Evolutionary conservation across 1,140 invertebrate genomes (phyloP).

Genomic region (Chionoecetes opilio): DNA sequence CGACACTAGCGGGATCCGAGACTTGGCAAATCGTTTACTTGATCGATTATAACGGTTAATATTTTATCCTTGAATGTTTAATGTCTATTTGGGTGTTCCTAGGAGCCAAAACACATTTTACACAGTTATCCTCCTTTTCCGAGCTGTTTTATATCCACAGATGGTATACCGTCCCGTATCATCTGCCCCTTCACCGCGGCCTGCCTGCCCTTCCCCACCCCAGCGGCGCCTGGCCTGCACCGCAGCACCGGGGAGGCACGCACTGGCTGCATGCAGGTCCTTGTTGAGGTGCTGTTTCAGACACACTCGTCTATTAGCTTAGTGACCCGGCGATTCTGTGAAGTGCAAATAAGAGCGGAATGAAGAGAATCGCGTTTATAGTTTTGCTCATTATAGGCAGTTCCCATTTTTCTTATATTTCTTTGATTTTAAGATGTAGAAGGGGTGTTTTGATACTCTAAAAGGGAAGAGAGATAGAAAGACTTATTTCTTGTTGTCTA

Average conservation of each 20-base stretch:
- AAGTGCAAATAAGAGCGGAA: neutral
- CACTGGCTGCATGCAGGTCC: conserved; percentile 13
- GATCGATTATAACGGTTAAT: conserved; percentile 6
- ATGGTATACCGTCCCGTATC: neutral
- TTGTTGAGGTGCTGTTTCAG: conserved; percentile 19
- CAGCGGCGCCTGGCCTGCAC: neutral
- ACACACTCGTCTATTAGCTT: conserved; percentile 27
- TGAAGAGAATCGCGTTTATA: neutral
- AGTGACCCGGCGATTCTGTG: conserved; percentile 16
- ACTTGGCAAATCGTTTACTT: neutral
- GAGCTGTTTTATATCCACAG: neutral
- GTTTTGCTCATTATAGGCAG: neutral
- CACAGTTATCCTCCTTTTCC: neutral
- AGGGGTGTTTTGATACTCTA: neutral
- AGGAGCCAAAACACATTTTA: neutral
- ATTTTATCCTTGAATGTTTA: neutral
- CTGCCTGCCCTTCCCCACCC: conserved; percentile 22
- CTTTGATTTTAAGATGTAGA: neutral
- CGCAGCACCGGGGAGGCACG: conserved; percentile 21
- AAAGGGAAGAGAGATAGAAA: neutral
- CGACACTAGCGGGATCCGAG: neutral
- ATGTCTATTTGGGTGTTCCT: neutral
- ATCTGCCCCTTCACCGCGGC: conserved; percentile 13
- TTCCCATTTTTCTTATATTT: neutral
- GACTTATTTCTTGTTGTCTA: neutral